Conservation (phyloP, 2,797 vertebrate genomes). For the Enteromius treurensis region DNA sequence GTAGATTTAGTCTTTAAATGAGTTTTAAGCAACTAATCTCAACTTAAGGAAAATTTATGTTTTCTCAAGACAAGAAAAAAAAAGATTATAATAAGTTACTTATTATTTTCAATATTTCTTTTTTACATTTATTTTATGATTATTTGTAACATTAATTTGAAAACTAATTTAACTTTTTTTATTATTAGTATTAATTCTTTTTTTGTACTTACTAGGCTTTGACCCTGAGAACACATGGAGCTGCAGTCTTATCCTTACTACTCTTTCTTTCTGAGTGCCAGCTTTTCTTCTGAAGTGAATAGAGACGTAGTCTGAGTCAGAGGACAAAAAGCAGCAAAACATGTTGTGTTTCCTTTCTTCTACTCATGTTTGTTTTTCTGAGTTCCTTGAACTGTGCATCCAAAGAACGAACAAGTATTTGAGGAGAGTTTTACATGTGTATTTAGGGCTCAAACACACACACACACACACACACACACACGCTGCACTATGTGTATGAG, state of each 20-base stretch:
- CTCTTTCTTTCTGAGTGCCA: constrained; percentile 4
- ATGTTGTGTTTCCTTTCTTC: constrained; percentile 33
- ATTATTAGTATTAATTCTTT: neutral
- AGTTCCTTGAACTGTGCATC: constrained; percentile 37
- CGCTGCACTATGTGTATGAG: constrained; percentile 9
- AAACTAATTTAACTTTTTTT: neutral
- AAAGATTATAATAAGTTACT: too few species aligned
- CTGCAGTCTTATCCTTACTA: neutral
- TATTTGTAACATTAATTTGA: neutral
- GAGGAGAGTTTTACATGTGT: constrained; percentile 41
- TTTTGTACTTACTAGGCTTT: neutral
- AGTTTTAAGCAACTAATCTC: neutral
- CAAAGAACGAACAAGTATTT: constrained; percentile 31
- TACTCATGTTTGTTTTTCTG: constrained; percentile 23
- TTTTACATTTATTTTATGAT: neutral
- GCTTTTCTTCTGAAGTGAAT: neutral
- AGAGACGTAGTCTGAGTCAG: neutral
- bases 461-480: neutral
- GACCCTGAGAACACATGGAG: neutral
- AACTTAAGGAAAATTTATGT: neutral
- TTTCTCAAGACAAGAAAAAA: neutral
- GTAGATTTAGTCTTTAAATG: neutral
- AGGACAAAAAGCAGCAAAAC: constrained; percentile 29
- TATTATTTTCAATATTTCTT: too few species aligned
- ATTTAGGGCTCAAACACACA: constrained; percentile 34